Percentiles rank a stretch among this genome's conserved stretches.
Conservation (phyloP, 2,797 vertebrate species). For the Sebastes diaconus region DNA sequence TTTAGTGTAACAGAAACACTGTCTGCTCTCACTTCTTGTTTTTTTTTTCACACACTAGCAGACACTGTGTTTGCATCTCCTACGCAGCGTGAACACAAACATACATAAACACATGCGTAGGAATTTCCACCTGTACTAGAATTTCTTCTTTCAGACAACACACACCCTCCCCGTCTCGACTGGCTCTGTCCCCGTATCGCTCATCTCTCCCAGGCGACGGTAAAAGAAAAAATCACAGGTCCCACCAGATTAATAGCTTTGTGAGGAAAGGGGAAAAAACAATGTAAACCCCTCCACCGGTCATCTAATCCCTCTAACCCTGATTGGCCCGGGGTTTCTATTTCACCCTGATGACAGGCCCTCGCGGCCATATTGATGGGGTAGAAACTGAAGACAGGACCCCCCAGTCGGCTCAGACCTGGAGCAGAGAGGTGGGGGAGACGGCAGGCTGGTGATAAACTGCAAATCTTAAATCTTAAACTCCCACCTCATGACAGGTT, state of each 20-base stretch:
- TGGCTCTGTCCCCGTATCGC: not conserved
- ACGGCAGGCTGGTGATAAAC: slow-evolving; percentile 26
- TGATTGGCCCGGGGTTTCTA: slow-evolving; percentile 27
- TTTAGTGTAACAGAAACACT: not conserved
- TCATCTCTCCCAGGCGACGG: not conserved
- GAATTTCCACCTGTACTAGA: slow-evolving; percentile 5
- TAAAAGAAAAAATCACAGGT: not conserved
- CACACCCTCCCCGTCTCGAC: not conserved
- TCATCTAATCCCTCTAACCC: slow-evolving; percentile 54
- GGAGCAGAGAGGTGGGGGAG: slow-evolving; percentile 9
- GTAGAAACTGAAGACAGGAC: slow-evolving; percentile 59
- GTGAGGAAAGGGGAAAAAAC: not conserved
- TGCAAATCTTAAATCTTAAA: slow-evolving; percentile 43
- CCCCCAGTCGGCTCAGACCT: slow-evolving; percentile 42
- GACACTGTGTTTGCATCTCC: not conserved
- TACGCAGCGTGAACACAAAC: not conserved
- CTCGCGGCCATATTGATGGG: slow-evolving; percentile 58
- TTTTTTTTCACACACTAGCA: not conserved
- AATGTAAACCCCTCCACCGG: slow-evolving; percentile 11
- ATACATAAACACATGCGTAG: not conserved
- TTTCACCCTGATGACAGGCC: slow-evolving; percentile 60
- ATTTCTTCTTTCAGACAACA: not conserved
- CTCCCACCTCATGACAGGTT: slow-evolving; percentile 23
- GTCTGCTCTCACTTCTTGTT: not conserved
- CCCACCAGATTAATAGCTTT: slow-evolving; percentile 10